Base-by-base conservation (phyloP, 2,888 invertebrate species). In the Buathra laborator region DNA sequence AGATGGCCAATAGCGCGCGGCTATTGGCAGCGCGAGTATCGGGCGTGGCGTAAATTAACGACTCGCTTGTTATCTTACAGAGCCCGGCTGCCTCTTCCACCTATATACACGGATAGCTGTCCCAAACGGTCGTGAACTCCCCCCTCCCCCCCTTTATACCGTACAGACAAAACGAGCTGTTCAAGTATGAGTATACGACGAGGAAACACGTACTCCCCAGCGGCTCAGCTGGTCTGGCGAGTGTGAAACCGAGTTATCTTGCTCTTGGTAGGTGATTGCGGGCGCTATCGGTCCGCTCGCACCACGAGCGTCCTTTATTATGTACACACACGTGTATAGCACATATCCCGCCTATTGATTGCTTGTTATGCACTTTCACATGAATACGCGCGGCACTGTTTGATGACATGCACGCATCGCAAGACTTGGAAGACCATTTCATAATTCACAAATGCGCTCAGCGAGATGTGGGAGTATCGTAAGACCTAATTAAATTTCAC, bases 1-100 rank as follows among this genome's bases (percentile, higher is more conserved):
- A 83, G 71, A 83, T 59, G 44, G 71, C 37, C 74, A 74, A 64
- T 75, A 56, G 16, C 43, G 67, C 67, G 14, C 43, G 44, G 67
- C 29, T 12, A 59, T 16, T 56, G 66, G 62, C 64, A 71, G 12
- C 46, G 66, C 29, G 71, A 68, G 24, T 80, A 84, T 84, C 84
- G 72, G 81, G 81, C 75, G 53, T 66, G 77, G 77, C 59, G 74
- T 24, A 78, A 88, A 82, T 87, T 86, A 87, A 84, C 81, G 83
- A 76, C 85, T 72, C 64, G 71, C 83, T 84, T 83, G 84, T 88
- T 88, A 88, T 71, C 83, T 71, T 81, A 66, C 74, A 44, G 37
- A 53, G 64, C 74, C 74, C 64, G 68, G 56, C 51, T 51, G 80
- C 48, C 48, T 24, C 71, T 71, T 24, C 19, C 56, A 10, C 80